Conservation (phyloP, 2,888 invertebrate genomes). For the Phytoseiulus persimilis region DNA sequence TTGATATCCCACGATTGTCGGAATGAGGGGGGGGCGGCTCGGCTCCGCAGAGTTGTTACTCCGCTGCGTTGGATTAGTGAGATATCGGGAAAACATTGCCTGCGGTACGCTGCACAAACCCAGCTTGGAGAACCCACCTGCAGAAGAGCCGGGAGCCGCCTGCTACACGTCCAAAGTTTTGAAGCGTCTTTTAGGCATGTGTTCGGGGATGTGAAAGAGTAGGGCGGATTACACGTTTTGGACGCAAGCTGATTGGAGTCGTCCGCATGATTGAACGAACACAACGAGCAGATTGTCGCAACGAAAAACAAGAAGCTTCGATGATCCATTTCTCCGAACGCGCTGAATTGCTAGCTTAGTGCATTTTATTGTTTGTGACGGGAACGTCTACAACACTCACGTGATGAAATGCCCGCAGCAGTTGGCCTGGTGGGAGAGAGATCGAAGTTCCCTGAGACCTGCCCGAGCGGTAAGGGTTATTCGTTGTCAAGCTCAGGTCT, state of each 20-base stretch:
- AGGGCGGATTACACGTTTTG: neutral
- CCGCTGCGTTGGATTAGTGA: too few species aligned
- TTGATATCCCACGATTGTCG: too few species aligned
- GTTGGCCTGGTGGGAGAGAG: neutral
- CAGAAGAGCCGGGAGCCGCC: neutral
- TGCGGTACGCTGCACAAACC: too few species aligned
- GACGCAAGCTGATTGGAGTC: neutral
- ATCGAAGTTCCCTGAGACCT: neutral
- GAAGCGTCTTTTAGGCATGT: neutral
- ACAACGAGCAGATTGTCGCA: neutral
- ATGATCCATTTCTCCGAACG: neutral
- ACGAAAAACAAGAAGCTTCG: neutral
- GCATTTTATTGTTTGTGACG: neutral
- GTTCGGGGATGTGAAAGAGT: conserved; percentile 1
- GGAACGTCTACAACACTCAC: neutral
- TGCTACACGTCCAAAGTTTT: neutral
- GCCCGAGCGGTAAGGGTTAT: neutral
- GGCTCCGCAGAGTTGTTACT: too few species aligned
- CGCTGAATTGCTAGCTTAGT: neutral
- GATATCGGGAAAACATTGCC: too few species aligned
- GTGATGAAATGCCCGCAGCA: neutral
- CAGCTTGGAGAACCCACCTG: conserved; percentile 11
- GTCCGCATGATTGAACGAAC: neutral
- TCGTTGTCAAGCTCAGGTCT: neutral
- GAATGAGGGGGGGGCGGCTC: too few species aligned